Evolutionary conservation across 2,888 invertebrate species (phyloP), one percentile per base, ranked within the genome.

Genomic region (Meta bourneti): DNA sequence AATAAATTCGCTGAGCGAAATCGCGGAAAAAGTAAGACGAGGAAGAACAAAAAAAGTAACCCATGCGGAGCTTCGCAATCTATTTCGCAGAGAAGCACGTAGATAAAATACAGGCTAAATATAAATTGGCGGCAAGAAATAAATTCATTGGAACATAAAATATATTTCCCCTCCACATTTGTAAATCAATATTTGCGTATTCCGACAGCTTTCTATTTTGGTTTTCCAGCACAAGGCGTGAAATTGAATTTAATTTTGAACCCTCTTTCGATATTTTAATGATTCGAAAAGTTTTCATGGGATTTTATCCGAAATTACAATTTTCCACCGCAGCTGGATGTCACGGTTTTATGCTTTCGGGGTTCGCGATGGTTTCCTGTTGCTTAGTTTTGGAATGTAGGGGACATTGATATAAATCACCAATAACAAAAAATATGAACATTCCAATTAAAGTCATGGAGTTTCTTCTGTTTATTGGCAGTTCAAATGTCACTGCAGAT

Each of bases 221-320:
- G 48, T 54, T 79, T 16, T 16, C 19, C 69, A 51, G 70, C 19
- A 70, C 75, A 72, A 80, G 52, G 54, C 87, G 87, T 79, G 72
- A 87, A 87, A 87, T 87, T 80, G 87, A 87, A 87, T 87, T 87
- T 87, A 87, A 87, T 87, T 87, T 80, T 70, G 20, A 51, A 52
- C 71, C 71, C 20, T 80, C 34, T 72, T 87, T 72, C 87, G 49
- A 80, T 72, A 80, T 87, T 87, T 80, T 80, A 87, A 87, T 87
- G 79, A 80, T 87, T 87, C 54, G 80, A 71, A 87, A 86, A 54
- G 79, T 79, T 79, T 84, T 84, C 74, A 48, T 75, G 84, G 84
- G 54, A 75, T 84, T 75, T 84, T 74, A 84, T 75, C 54, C 61
- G 84, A 75, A 52, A 75, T 84, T 84, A 84, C 52, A 84, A 74